phyloP scores from a whole-genome alignment of 2,113 vertebrate genomes.

The Salvelinus alpinus region DNA sequence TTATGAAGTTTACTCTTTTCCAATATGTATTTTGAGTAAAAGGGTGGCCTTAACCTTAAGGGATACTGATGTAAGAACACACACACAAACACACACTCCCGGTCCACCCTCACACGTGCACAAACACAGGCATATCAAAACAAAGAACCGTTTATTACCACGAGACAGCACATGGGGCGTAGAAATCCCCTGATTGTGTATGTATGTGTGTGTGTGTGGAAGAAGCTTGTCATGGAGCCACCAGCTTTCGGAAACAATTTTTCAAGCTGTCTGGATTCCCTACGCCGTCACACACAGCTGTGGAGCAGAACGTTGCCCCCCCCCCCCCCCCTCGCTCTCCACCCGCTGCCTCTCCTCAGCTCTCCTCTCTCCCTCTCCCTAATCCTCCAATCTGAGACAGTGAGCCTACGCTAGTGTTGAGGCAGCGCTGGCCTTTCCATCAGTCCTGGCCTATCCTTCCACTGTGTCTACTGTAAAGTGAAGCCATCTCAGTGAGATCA shows the following conservation, averaged over 20 bases:
- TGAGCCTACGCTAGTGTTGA: neutral
- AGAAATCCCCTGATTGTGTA: neutral
- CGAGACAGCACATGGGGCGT: neutral
- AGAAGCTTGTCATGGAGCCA: conserved; percentile 17
- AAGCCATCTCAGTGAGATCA: neutral
- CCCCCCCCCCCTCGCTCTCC: neutral
- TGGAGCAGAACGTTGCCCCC: conserved; percentile 6
- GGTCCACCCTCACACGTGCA: neutral
- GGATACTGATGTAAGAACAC: neutral
- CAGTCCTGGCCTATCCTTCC: neutral
- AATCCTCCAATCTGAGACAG: neutral
- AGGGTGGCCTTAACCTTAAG: neutral
- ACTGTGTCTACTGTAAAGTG: neutral
- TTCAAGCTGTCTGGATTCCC: conserved; percentile 14
- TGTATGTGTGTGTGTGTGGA: conserved; percentile 1
- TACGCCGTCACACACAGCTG: conserved; percentile 2
- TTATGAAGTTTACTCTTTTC: neutral
- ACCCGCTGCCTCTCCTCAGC: neutral
- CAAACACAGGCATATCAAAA: conserved; percentile 3
- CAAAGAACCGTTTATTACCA: conserved; percentile 1
- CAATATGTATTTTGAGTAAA: neutral
- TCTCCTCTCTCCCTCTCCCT: too few relatives aligned
- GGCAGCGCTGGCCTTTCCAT: neutral
- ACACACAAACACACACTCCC: neutral
- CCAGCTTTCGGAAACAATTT: conserved; percentile 12